These are phyloP conservation scores for Gila orcuttii DNA, from an alignment of 2,113 vertebrate species.

Conservation along the genomic window DNA sequence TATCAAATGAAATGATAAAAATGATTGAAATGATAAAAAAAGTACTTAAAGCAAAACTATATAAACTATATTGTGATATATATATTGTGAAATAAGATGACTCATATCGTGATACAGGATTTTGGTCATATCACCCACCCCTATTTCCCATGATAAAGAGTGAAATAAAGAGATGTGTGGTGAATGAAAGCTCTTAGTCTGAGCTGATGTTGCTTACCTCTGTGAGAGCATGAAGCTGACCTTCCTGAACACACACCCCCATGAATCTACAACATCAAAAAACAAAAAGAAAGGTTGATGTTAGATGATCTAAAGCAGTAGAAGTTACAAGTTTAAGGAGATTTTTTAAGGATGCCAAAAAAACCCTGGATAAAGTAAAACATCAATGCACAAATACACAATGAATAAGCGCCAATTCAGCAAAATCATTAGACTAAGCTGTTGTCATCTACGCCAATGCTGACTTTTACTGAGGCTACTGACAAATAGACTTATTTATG, in stretches of 20 bases:
- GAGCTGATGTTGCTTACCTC: constrained; percentile 83
- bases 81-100: too few species aligned
- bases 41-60: too few species aligned
- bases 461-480: not conserved
- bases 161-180: not conserved
- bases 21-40: too few species aligned
- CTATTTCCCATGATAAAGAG: not conserved
- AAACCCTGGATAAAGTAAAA: not conserved
- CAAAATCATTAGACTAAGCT: not conserved
- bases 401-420: not conserved
- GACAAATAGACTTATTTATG: not conserved
- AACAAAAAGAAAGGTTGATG: not conserved
- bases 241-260: constrained; percentile 97
- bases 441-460: not conserved
- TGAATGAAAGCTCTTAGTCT: not conserved
- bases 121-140: too few species aligned
- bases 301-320: not conserved
- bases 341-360: too few species aligned
- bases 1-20: too few species aligned
- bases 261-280: constrained; percentile 84
- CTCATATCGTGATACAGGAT: too few species aligned
- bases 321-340: not conserved
- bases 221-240: constrained; percentile 95
- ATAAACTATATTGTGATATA: too few species aligned
- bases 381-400: not conserved